Base-by-base conservation (phyloP, 2,797 vertebrate species). In the Fratercula arctica region DNA sequence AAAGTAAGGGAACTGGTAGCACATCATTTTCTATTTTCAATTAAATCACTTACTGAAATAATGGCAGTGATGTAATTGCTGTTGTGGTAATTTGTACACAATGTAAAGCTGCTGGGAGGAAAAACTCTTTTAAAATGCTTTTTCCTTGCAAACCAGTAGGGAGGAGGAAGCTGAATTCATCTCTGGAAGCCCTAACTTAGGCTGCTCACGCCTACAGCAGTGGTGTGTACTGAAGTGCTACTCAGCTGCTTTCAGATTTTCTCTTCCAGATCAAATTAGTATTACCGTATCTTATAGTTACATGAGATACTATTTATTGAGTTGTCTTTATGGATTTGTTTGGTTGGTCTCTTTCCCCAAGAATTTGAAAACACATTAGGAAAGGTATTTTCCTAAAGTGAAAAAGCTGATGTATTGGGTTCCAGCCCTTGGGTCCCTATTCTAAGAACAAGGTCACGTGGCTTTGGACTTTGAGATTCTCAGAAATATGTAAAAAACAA, bases 211-310 rank as follows among this genome's bases (percentile, higher is more conserved):
- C 37, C 41, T 70, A 33, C 41, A 82, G 84, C 45, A 85, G 51
- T 92, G 31, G 56, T 56, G 15, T 87, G 48, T 87, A 51, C 81
- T 83, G 37, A 41, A 48, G 53, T 79, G 90, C 93, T 96, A 57
- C 72, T 94, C 76, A 86, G 78, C 54, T 89, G 67, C 46, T 64
- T 25, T 85, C 64, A 46, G 48, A 29, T 41, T 95, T 87, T 79
- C 80, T 94, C 91, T 96, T 97, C 87, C 69, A 37, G 28, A 87
- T 91, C 43, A 76, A 91, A 95, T 76, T 80, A 87, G 61, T 81
- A 67, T 81, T 85, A 54, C 37, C 5, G 1, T 31, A 45, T 90
- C 95, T 83, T 78, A 83, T 33, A 48, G 33, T 73, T 75, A 23
- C 4, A 15, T n/a, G 35, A 78, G 35, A 39, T 78, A 37, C 23